phyloP scores from a whole-genome alignment of 37 sponge, comb jelly and placozoan genomes.

The Oscarella lobularis region DNA sequence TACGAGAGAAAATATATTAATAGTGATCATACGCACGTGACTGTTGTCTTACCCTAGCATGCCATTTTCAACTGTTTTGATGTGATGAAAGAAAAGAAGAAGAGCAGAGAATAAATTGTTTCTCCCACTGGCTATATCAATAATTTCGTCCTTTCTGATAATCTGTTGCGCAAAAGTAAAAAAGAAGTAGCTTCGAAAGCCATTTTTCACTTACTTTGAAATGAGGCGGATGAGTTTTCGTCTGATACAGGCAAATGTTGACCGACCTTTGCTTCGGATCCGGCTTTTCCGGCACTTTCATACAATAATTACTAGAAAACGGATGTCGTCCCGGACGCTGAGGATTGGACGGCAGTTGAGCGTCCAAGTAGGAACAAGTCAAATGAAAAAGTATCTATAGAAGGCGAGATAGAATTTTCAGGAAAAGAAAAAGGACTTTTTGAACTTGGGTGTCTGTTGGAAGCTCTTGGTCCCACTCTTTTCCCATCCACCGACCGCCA shows the following conservation, averaged over 20 bases:
- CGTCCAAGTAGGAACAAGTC: slow-evolving; percentile 68
- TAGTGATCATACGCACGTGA: too few relatives aligned
- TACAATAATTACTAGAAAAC: slow-evolving; percentile 62
- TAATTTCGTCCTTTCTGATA: slow-evolving; percentile 16
- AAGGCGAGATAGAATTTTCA: not conserved
- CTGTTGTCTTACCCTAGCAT: slow-evolving; percentile 79
- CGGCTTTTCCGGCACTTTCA: slow-evolving; percentile 56
- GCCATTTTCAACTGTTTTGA: slow-evolving; percentile 54
- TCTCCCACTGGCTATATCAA: slow-evolving; percentile 56
- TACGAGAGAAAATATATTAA: slow-evolving; percentile 27
- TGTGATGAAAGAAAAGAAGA: slow-evolving; percentile 49
- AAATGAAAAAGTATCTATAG: slow-evolving; percentile 63
- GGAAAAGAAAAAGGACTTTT: not conserved
- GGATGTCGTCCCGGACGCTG: slow-evolving; percentile 54
- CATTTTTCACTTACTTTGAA: slow-evolving; percentile 43
- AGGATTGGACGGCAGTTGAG: slow-evolving; percentile 60
- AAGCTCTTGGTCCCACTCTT: slow-evolving; percentile 63
- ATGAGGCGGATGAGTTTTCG: slow-evolving; percentile 51
- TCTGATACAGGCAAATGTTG: slow-evolving; percentile 54
- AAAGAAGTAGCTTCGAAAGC: not conserved
- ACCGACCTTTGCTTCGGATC: slow-evolving; percentile 36
- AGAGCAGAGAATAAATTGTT: slow-evolving; percentile 81
- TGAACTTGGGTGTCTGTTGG: slow-evolving; percentile 76
- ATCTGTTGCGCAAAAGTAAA: slow-evolving; percentile 11
- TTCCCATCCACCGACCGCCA: slow-evolving; percentile 63